Conservation (phyloP, 2,888 invertebrate genomes). For the Drosophila putrida region DNA sequence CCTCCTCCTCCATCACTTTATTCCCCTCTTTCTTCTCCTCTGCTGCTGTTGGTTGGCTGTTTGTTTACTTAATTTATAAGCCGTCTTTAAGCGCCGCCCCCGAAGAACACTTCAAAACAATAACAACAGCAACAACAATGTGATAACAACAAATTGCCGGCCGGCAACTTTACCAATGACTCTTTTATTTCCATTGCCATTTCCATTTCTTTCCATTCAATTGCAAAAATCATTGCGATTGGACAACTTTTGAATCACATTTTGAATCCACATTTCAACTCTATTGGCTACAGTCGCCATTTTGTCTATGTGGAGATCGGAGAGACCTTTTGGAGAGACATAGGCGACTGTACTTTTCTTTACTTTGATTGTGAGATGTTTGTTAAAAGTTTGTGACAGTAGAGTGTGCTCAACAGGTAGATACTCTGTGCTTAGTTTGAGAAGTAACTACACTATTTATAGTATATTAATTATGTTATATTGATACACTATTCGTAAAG, state of each 20-base stretch:
- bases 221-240: conserved; percentile 11
- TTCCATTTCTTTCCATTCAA: conserved; percentile 5
- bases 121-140: conserved; percentile 6
- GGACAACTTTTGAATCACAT: conserved; percentile 1
- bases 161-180: conserved; percentile 33
- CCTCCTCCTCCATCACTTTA: background rate
- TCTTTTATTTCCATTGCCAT: background rate
- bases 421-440: background rate
- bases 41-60: conserved; percentile 66
- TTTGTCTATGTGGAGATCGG: conserved; percentile 24
- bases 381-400: background rate
- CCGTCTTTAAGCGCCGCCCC: conserved; percentile 67
- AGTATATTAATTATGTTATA: no score
- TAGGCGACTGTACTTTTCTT: conserved; percentile 34
- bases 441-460: background rate
- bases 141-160: conserved; percentile 30
- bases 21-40: conserved; percentile 10
- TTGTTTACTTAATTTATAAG: conserved; percentile 74
- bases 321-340: background rate
- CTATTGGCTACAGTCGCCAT: conserved; percentile 35
- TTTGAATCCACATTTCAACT: conserved; percentile 11
- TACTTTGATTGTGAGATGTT: background rate
- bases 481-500: no score
- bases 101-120: conserved; percentile 24
- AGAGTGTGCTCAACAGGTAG: background rate